Base-by-base conservation (phyloP, 2,888 invertebrate species). In the Minunthozetes semirufus region DNA sequence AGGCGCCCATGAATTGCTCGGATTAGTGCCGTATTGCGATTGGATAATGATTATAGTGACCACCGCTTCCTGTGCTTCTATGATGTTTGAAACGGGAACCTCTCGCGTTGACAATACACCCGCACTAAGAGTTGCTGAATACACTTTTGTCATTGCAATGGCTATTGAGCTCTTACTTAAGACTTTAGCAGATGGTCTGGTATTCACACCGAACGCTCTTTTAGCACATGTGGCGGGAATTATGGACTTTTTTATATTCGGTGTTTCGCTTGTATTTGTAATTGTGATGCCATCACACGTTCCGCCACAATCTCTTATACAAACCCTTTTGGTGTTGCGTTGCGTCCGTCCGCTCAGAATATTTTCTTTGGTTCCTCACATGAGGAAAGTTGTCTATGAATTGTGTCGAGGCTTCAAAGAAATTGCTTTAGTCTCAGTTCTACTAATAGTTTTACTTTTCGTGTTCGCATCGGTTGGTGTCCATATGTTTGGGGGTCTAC, bases 41-140 rank as follows among this genome's bases (percentile, higher is more conserved):
- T 99, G 99, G 99, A 90, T 96, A 1, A 99, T 99, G 98, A 99
- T 99, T 78, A 90, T 93, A 82, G 93, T 95, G 72, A 99, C 99
- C 0, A 96, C 97, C 0, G 85, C 98, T 15, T 97, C 97, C 0
- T 99, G 98, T 82, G 88, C 95, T 72, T 98, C 98, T 0, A 98
- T 99, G 98, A 94, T 98, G 91, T 94, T 97, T 81, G 99, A 99
- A 85, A 97, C 94, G 0, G 97, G 99, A 0, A 88, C 88, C 74
- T 90, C 90, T 81, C 88, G 98, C 76, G 92, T 99, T 25, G 95
- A 95, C 92, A 92, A 97, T 81, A 90, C 94, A 79, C 90, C 91
- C n/a, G 90, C 90, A 27, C 84, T 97, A 63, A 94, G 95, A 81
- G 83, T 87, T 73, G 94, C 95, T 0, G 99, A 99, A 84, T 99